These are phyloP conservation scores for Mythimna impura DNA, from an alignment of 2,888 invertebrate genomes.

Conservation along the genomic window DNA sequence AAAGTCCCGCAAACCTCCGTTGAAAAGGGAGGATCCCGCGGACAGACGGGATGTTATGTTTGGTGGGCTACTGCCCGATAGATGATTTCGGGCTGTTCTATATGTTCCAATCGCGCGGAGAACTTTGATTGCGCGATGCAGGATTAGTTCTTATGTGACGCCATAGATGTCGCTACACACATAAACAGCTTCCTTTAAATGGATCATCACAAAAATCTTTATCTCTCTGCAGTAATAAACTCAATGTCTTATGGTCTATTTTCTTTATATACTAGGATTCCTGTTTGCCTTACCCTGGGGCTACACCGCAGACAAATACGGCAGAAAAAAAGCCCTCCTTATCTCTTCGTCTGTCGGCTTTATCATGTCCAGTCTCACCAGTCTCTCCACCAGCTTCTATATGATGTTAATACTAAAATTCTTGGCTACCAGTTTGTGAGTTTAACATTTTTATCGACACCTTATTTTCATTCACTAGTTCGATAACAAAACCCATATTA, in stretches of 20 bases:
- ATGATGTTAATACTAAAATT: conserved; percentile 60
- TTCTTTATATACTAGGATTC: conserved; percentile 52
- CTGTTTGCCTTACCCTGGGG: conserved; percentile 89
- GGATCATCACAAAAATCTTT: neutral
- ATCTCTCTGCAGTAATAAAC: neutral
- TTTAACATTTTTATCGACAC: neutral
- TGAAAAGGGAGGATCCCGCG: no score
- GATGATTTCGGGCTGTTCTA: no score
- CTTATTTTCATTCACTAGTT: neutral
- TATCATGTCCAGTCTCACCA: conserved; percentile 49
- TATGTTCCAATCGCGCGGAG: no score
- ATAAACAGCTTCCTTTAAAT: neutral
- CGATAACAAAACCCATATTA: neutral
- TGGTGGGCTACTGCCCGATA: no score
- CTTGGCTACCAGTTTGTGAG: conserved; percentile 60
- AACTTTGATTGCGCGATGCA: no score
- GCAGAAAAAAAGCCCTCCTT: conserved; percentile 83
- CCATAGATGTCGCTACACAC: no score
- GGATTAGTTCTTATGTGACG: no score
- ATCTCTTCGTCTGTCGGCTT: conserved; percentile 56
- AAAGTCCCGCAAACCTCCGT: no score
- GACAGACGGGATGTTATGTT: no score
- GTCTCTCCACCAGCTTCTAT: conserved; percentile 55
- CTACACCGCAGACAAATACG: conserved; percentile 91
- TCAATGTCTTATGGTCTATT: neutral